Percentiles rank a stretch among this genome's conserved stretches.
Conservation (phyloP, 2,888 invertebrate species). For the Notocelia uddmanniana region DNA sequence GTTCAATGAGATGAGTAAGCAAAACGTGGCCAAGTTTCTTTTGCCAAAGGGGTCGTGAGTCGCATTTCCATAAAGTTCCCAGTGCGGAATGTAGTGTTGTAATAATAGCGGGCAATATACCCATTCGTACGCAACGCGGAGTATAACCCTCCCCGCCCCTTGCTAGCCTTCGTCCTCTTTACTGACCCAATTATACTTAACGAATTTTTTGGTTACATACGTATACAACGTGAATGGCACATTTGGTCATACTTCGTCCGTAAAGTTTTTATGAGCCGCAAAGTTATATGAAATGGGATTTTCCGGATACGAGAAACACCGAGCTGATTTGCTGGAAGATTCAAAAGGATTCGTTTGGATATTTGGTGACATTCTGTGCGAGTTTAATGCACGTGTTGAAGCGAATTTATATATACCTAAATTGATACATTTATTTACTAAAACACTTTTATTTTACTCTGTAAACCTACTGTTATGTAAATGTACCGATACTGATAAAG, state of each 20-base stretch:
- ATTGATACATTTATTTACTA: not conserved
- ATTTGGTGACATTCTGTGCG: conserved; percentile 9
- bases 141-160: conserved; percentile 62
- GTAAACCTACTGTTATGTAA: no score
- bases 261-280: conserved; percentile 39
- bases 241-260: conserved; percentile 35
- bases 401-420: not conserved
- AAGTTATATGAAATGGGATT: conserved; percentile 44
- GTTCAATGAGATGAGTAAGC: conserved; percentile 46
- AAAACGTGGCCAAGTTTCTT: conserved; percentile 72
- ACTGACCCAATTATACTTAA: conserved; percentile 76
- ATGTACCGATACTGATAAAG: no score
- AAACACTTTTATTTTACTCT: no score
- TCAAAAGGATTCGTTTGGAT: conserved; percentile 36
- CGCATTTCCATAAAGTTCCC: conserved; percentile 79
- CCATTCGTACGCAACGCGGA: conserved; percentile 74
- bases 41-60: conserved; percentile 76
- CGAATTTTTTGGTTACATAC: conserved; percentile 57
- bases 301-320: conserved; percentile 34
- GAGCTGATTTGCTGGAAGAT: conserved; percentile 28
- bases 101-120: conserved; percentile 73
- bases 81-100: conserved; percentile 73
- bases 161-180: conserved; percentile 70
- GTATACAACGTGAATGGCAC: conserved; percentile 40
- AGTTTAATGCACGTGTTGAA: not conserved